These are phyloP conservation scores for Cricetomys ansorgei DNA, from an alignment of 2,113 vertebrate species.

Conservation along the genomic window DNA sequence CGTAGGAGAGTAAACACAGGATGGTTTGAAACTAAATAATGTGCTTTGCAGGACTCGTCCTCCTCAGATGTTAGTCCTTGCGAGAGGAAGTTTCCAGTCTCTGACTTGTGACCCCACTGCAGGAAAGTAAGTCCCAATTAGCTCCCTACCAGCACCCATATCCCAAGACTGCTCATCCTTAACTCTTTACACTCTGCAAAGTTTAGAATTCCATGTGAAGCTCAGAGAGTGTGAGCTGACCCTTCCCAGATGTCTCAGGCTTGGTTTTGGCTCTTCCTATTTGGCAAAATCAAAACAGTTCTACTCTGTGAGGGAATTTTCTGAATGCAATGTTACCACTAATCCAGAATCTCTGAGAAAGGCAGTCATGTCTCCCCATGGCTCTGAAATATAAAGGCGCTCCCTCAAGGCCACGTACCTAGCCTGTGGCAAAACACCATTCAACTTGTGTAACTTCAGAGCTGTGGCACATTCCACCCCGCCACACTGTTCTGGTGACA, in stretches of 20 bases:
- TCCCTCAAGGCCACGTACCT: not conserved
- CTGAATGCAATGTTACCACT: not conserved
- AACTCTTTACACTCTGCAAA: not conserved
- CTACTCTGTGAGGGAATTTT: not conserved
- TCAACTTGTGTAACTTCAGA: constrained; percentile 2
- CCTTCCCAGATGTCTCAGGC: not conserved
- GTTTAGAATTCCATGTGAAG: not conserved
- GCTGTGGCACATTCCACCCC: not conserved
- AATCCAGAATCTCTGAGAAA: constrained; percentile 19
- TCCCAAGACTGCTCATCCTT: not conserved
- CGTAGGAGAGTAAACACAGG: constrained; percentile 8
- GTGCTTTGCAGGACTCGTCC: constrained; percentile 8
- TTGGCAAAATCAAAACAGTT: not conserved
- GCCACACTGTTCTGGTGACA: not conserved
- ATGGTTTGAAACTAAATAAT: constrained; percentile 20
- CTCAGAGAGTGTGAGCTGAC: not conserved
- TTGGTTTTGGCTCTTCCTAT: constrained; percentile 20
- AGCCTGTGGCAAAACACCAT: not conserved
- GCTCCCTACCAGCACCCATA: not conserved
- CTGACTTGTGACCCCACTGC: not conserved
- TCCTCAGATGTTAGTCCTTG: not conserved
- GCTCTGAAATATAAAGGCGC: not conserved
- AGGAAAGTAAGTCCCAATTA: not conserved
- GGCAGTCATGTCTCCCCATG: not conserved
- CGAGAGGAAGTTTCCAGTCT: not conserved